Conservation (phyloP, 2,113 vertebrate species). For the Triplophysa dalaica region DNA sequence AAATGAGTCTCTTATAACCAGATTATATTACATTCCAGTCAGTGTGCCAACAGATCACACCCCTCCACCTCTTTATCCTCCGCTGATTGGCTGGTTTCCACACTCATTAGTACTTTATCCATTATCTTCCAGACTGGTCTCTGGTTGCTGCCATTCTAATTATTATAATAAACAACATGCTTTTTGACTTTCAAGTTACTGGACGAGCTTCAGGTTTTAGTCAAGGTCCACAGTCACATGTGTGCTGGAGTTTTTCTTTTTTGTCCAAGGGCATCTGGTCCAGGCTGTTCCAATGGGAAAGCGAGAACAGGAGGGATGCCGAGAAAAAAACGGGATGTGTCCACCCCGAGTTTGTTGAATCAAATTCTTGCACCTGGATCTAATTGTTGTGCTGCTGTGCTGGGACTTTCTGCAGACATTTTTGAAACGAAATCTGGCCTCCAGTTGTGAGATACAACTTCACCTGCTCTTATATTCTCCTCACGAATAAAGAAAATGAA, state of each 20-base stretch:
- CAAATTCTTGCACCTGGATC: slow-evolving; percentile 98
- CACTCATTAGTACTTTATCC: slow-evolving; percentile 74
- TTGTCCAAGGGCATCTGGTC: slow-evolving; percentile 86
- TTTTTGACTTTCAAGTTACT: slow-evolving; percentile 77
- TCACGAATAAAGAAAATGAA: slow-evolving; percentile 52
- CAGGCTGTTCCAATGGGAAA: slow-evolving; percentile 82
- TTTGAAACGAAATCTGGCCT: slow-evolving; percentile 89
- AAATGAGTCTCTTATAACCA: slow-evolving; percentile 26
- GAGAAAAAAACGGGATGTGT: slow-evolving; percentile 81
- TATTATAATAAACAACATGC: slow-evolving; percentile 74
- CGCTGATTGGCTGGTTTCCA: slow-evolving; percentile 76
- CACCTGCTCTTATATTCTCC: slow-evolving; percentile 82
- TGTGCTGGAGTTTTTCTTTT: slow-evolving; percentile 69
- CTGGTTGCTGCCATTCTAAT: slow-evolving; percentile 74
- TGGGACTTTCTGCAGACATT: slow-evolving; percentile 94
- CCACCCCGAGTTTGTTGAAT: slow-evolving; percentile 97
- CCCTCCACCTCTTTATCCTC: slow-evolving; percentile 54
- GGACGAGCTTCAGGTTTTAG: slow-evolving; percentile 74
- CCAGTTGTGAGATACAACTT: slow-evolving; percentile 87
- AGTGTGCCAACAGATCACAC: slow-evolving; percentile 64
- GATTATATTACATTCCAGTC: background rate
- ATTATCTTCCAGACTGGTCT: slow-evolving; percentile 77
- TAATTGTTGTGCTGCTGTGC: slow-evolving; percentile 95
- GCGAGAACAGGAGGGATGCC: slow-evolving; percentile 54
- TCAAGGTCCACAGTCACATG: slow-evolving; percentile 75